Conservation (phyloP, 2,888 invertebrate species). For the Notocelia uddmanniana region DNA sequence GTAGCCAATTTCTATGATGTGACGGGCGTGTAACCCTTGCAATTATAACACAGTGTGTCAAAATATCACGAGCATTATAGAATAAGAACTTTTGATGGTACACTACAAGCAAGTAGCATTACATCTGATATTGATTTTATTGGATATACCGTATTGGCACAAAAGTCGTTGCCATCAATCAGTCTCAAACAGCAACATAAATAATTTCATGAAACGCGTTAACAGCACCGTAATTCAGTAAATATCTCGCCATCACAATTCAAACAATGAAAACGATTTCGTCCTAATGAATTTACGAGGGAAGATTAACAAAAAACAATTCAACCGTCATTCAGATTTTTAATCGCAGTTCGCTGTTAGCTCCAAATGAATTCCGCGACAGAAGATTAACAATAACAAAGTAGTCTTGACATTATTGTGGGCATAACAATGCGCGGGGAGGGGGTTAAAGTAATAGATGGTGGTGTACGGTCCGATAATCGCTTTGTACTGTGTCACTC, state of each 20-base stretch:
- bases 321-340: conserved; percentile 35
- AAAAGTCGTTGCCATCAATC: conserved; percentile 7
- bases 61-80: background rate
- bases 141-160: background rate
- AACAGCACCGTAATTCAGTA: conserved; percentile 20
- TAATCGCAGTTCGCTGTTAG: conserved; percentile 42
- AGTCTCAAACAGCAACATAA: conserved; percentile 22
- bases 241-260: conserved; percentile 25
- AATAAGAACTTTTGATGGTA: background rate
- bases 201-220: conserved; percentile 20
- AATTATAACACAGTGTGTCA: background rate
- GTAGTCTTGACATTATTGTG: conserved; percentile 60
- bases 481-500: conserved; percentile 74
- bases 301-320: conserved; percentile 41
- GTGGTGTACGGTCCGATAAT: conserved; percentile 74
- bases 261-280: conserved; percentile 38
- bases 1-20: too few species aligned
- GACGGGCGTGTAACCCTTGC: too few species aligned
- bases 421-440: conserved; percentile 47
- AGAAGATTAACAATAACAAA: conserved; percentile 63
- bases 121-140: background rate
- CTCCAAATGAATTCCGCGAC: conserved; percentile 50
- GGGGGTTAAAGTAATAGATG: conserved; percentile 64
- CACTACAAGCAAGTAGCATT: background rate
- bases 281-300: conserved; percentile 41